phyloP scores from a whole-genome alignment of 2,113 vertebrate species.

The Bambusicola thoracicus region DNA sequence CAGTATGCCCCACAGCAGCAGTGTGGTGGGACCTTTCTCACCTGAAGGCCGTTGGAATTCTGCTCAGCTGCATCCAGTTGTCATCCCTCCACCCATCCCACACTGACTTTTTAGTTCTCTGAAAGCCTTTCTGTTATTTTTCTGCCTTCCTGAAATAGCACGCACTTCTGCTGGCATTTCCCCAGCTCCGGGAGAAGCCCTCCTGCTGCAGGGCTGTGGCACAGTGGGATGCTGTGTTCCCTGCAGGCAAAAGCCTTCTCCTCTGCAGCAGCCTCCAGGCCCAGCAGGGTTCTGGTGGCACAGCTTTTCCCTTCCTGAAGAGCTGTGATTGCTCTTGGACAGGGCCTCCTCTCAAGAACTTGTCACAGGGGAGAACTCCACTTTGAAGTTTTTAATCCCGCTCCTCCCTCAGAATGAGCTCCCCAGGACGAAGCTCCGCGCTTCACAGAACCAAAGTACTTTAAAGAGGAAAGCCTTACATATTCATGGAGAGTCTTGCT shows the following conservation, averaged over 20 bases:
- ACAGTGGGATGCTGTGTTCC: not conserved
- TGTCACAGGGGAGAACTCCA: conserved; percentile 38
- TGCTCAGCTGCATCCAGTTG: not conserved
- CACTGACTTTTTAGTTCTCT: conserved; percentile 7
- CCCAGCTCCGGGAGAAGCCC: not conserved
- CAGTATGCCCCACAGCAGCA: accelerated
- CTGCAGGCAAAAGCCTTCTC: conserved; percentile 35
- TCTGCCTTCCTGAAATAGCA: conserved; percentile 49
- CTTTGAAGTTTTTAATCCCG: conserved; percentile 68
- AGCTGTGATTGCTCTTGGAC: conserved; percentile 49
- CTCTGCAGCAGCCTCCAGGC: conserved; percentile 35
- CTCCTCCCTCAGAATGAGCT: conserved; percentile 24
- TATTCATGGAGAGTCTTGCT: not conserved
- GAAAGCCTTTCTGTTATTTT: conserved; percentile 32
- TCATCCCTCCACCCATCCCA: conserved; percentile 27
- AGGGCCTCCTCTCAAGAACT: conserved; percentile 55
- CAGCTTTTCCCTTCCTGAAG: conserved; percentile 49
- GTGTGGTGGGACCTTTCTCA: not conserved
- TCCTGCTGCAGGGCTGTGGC: too few relatives aligned
- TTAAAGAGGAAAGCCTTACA: not conserved
- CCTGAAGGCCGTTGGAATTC: not conserved
- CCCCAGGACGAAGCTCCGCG: not conserved
- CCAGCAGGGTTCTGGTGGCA: conserved; percentile 55
- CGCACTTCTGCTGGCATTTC: conserved; percentile 51
- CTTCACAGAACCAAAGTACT: not conserved